Evolutionary conservation across 2,113 vertebrate species (phyloP).

Genomic region (Otus sunia): DNA sequence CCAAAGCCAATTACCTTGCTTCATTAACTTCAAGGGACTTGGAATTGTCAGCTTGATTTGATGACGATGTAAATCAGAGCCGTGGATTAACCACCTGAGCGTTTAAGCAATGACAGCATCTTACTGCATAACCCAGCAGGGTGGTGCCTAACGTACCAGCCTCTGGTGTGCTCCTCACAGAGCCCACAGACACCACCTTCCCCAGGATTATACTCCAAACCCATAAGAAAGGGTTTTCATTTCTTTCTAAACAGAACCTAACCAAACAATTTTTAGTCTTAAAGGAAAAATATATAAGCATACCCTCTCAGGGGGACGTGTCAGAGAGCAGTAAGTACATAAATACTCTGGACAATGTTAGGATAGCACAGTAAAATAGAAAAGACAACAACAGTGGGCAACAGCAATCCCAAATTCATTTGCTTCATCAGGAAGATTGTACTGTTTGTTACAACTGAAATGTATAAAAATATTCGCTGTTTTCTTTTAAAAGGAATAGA

Average conservation of each 20-base stretch:
- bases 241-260: background rate
- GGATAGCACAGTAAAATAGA: background rate
- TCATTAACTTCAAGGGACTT: background rate
- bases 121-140: accelerated
- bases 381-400: background rate
- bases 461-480: background rate
- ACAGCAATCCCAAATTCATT: background rate
- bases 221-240: background rate
- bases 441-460: background rate
- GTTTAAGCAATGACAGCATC: background rate
- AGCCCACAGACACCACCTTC: background rate
- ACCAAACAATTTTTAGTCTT: background rate
- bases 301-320: background rate
- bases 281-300: background rate
- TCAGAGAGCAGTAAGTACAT: background rate
- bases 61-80: background rate
- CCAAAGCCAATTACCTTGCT: background rate
- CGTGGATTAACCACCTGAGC: background rate
- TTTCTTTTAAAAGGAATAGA: background rate
- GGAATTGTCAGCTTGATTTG: background rate
- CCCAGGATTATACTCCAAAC: background rate
- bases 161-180: accelerated
- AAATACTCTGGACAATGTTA: background rate
- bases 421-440: background rate
- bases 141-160: background rate